Evolutionary conservation across 2,113 vertebrate species (phyloP).

Genomic region (Calonectris borealis): DNA sequence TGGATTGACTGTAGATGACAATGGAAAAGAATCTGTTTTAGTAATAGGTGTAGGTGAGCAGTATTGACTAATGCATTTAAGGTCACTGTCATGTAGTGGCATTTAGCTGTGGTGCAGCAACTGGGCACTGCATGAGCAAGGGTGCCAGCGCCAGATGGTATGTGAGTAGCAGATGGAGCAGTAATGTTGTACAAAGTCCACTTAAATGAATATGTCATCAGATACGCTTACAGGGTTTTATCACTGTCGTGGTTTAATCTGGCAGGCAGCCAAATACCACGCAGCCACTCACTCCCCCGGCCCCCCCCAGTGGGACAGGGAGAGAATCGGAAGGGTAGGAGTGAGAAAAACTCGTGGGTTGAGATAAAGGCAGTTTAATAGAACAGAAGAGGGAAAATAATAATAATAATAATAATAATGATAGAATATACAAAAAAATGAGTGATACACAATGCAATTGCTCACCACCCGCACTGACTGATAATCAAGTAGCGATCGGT

Average conservation of each 20-base stretch:
- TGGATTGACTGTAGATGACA: background rate
- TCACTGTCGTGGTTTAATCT: background rate
- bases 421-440: too few species aligned
- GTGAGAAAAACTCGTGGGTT: too few species aligned
- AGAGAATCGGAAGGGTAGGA: too few species aligned
- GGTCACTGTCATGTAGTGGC: background rate
- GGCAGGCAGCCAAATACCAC: too few species aligned
- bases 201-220: slow-evolving; percentile 14
- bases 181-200: background rate
- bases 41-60: background rate
- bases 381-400: too few species aligned
- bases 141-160: background rate
- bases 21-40: background rate
- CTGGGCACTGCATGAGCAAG: background rate
- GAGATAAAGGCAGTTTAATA: too few species aligned
- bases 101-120: background rate
- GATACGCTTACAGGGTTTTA: background rate
- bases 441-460: too few species aligned
- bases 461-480: too few species aligned
- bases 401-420: too few species aligned
- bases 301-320: too few species aligned
- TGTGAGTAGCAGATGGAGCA: background rate
- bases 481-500: too few species aligned
- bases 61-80: background rate
- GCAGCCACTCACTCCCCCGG: too few species aligned